A percentile compares a stretch with the other conserved stretches of the same genome.
These are phyloP conservation scores for Vanessa tameamea DNA, from an alignment of 1,140 invertebrate species.

Conservation along the genomic window DNA sequence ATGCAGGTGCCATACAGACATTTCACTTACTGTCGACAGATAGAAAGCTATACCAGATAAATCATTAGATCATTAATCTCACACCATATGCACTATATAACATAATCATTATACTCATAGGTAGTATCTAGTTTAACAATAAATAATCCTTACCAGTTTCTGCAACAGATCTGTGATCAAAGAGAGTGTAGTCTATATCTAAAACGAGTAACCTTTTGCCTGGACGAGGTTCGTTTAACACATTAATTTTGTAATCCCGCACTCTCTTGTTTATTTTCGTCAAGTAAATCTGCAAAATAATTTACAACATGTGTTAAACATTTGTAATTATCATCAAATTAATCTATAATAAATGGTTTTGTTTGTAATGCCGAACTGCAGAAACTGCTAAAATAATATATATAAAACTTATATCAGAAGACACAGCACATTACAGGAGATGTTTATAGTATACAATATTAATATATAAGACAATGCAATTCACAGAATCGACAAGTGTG, in stretches of 20 bases:
- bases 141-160: conserved; percentile 84
- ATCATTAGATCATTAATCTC: too few relatives aligned
- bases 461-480: too few relatives aligned
- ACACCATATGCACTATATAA: too few relatives aligned
- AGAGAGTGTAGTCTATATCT: conserved; percentile 98
- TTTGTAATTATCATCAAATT: not conserved
- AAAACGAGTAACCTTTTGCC: conserved; percentile 95
- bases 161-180: conserved; percentile 96
- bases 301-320: conserved; percentile 18
- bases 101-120: too few relatives aligned
- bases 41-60: too few relatives aligned
- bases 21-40: too few relatives aligned
- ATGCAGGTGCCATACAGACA: too few relatives aligned
- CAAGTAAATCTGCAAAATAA: conserved; percentile 82
- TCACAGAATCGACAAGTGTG: too few relatives aligned
- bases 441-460: too few relatives aligned
- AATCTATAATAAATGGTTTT: too few relatives aligned
- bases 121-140: not conserved
- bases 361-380: too few relatives aligned
- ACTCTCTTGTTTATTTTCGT: conserved; percentile 91
- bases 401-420: not conserved
- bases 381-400: not conserved
- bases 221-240: conserved; percentile 89
- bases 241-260: conserved; percentile 91
- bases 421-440: too few relatives aligned